Evolutionary conservation across 1,140 invertebrate species (phyloP).

Genomic region (Muscidifurax raptorellus): DNA sequence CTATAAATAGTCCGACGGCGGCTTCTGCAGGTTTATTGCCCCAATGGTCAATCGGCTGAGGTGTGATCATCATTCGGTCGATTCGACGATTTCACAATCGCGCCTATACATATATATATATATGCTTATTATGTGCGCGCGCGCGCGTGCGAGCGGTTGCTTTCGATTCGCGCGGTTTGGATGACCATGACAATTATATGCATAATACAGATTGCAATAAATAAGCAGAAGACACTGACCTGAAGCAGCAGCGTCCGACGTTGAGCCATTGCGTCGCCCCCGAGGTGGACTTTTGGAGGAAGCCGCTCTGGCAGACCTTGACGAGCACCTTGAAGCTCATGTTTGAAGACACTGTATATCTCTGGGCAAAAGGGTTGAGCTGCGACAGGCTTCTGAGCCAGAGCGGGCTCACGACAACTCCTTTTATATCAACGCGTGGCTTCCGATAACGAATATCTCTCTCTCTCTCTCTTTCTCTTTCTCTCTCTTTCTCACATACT

Average conservation of each 20-base stretch:
- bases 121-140: too few species aligned
- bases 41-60: background rate
- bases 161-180: too few species aligned
- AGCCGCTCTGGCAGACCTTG: conserved; percentile 15
- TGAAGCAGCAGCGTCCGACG: conserved; percentile 31
- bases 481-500: background rate
- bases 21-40: conserved; percentile 8
- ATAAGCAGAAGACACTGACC: conserved; percentile 21
- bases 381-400: background rate
- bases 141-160: too few species aligned
- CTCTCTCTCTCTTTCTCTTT: background rate
- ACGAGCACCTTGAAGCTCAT: conserved; percentile 48
- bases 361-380: background rate
- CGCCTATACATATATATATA: background rate
- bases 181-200: too few species aligned
- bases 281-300: background rate
- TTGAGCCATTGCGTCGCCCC: conserved; percentile 9
- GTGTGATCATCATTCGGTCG: background rate
- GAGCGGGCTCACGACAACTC: background rate
- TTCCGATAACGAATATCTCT: conserved; percentile 18
- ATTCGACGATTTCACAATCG: background rate
- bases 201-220: too few species aligned
- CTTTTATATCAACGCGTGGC: conserved; percentile 31
- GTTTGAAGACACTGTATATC: background rate
- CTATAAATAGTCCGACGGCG: background rate